These are phyloP conservation scores for Littorina saxatilis DNA, from an alignment of 1,140 invertebrate species.

Conservation along the genomic window DNA sequence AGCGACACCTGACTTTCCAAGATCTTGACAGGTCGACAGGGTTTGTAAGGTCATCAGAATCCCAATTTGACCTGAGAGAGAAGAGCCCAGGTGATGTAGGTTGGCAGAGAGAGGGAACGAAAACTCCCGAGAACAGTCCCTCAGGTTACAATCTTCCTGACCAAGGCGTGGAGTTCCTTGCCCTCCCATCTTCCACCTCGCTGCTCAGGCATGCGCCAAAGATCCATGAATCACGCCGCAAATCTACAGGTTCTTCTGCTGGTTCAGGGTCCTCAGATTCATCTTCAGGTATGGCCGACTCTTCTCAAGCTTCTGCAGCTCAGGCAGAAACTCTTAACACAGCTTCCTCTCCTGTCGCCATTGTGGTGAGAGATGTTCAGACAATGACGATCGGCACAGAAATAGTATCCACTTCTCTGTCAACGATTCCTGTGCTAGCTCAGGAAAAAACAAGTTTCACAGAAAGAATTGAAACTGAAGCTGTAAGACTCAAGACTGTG, in stretches of 20 bases:
- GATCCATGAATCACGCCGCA: not conserved
- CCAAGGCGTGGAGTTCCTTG: not conserved
- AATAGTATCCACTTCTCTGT: not conserved
- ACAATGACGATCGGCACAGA: not conserved
- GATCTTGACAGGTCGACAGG: not conserved
- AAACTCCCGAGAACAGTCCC: not conserved
- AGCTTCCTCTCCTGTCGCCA: not conserved
- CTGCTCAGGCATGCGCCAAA: not conserved
- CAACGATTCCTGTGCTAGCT: not conserved
- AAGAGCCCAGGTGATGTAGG: not conserved
- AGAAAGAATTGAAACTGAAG: not conserved
- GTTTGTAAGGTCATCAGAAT: conserved; percentile 14
- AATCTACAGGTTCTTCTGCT: not conserved
- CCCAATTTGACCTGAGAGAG: conserved; percentile 10
- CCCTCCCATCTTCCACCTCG: not conserved
- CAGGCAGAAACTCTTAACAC: too few relatives aligned
- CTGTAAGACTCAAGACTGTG: not conserved
- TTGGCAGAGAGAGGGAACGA: not conserved
- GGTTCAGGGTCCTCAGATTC: too few relatives aligned
- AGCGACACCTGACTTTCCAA: conserved; percentile 2
- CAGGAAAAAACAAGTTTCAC: not conserved
- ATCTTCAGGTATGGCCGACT: too few relatives aligned
- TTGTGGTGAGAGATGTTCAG: not conserved
- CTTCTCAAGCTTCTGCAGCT: too few relatives aligned
- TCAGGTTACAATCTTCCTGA: not conserved